Evolutionary conservation across 1,140 invertebrate species (phyloP), one percentile per base, ranked within the genome.

Genomic region (Lordiphosa mommai): DNA sequence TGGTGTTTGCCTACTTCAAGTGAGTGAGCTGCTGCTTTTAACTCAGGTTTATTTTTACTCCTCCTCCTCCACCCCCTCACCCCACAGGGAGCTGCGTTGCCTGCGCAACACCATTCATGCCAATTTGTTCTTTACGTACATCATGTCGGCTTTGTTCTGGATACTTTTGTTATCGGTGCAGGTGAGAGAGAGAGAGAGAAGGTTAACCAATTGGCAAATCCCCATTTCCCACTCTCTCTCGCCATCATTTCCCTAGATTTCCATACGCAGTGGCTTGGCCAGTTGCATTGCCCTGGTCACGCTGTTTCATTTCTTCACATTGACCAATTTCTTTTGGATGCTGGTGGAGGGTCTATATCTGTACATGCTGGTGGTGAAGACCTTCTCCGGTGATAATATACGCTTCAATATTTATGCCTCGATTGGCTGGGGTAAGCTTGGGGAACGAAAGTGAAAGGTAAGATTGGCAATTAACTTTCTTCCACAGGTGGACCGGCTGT

Each of bases 281-380:
- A 47, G 91, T 92, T 95, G 94, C 86, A 91, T 95, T 57, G 90
- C 92, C 6, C 88, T 97, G 14, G 92, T 94, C 43, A 93, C 94
- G 17, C 90, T 96, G 36, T 93, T 96, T 66, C 95, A 96, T 88
- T 98, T 98, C 88, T 96, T 97, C 77, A 95, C 96, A 77, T 90
- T 96, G 43, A 97, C 97, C 1, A 98, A 97, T 88, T 98, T 98
- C 90, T 98, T 97, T 90, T 98, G 97, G 97, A 98, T 98, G 97
- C 95, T 99, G 85, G 96, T 98, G 1, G 97, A 99, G 93, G 97
- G 96, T 20, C 90, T 99, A 2, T 98, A 98, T 89, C 91, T 99
- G 9, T 98, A 98, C 88, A 94, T 98, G 90, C 90, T 98, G 57
- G 96, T 99, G 23, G 96, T 98, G 13, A 95, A 96, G 90, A 97